These are phyloP conservation scores for Sebastolobus altivelis DNA, from an alignment of 2,797 vertebrate genomes.

Conservation along the genomic window DNA sequence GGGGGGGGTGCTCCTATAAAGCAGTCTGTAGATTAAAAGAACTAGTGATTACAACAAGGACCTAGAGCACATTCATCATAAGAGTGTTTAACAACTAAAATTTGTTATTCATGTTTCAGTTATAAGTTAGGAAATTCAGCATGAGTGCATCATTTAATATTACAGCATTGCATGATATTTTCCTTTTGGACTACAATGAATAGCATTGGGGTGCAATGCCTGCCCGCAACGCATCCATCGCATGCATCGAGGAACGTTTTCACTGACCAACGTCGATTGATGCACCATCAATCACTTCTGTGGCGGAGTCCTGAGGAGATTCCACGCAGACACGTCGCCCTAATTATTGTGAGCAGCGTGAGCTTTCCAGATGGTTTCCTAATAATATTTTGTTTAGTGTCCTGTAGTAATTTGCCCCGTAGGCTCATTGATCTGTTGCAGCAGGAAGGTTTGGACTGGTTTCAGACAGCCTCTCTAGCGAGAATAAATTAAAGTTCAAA, in stretches of 20 bases:
- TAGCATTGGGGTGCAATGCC: background rate
- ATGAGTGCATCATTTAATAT: background rate
- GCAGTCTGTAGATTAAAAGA: background rate
- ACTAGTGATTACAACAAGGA: background rate
- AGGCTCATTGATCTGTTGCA: background rate
- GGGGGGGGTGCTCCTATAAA: too few relatives aligned
- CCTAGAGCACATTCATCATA: background rate
- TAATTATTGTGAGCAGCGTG: background rate
- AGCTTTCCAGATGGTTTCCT: slow-evolving; percentile 4
- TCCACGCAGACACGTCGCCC: background rate
- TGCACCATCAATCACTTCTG: background rate
- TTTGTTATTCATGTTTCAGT: background rate
- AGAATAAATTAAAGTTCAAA: background rate
- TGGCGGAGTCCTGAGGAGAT: background rate
- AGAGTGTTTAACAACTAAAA: background rate
- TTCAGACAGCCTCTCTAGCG: background rate
- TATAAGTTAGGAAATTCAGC: background rate
- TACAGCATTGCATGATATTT: background rate
- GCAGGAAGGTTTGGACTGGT: background rate
- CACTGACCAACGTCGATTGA: background rate
- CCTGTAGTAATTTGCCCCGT: slow-evolving; percentile 1
- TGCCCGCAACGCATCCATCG: too few relatives aligned
- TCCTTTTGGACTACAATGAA: background rate
- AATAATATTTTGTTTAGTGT: slow-evolving; percentile 1
- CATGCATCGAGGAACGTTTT: background rate